Base-by-base conservation (phyloP, 1,140 invertebrate genomes). In the Gyrodactylus salaris region DNA sequence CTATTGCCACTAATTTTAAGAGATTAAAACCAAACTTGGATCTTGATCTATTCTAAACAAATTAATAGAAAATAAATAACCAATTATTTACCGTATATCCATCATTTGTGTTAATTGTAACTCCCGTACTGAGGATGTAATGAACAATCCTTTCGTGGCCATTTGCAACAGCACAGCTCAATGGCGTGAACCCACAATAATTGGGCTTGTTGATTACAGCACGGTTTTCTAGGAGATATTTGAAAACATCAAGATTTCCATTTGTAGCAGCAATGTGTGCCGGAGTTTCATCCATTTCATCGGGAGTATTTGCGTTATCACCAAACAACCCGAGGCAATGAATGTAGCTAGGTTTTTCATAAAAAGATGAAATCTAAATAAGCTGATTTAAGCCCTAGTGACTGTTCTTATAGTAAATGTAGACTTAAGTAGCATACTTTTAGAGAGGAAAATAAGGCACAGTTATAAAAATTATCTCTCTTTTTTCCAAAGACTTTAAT, bases 231-330 rank as follows among this genome's bases (percentile, higher is more conserved):
- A 54, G 34, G n/a, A 54, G 34, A 7, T 16, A 54, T n/a, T 54
- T 54, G 34, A 54, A 54, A n/a, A 54, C 7, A n/a, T 7, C 34
- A 16, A 54, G n/a, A 54, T 54, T 7, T 16, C 82, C 82, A 76
- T 77, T 77, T 74, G 79, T 79, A 24, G 81, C 80, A 70, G 82
- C 82, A 7, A 83, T 76, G 76, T 83, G 82, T n/a, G 83, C 72
- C 68, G 82, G 81, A n/a, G 82, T 83, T 75, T 82, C 78, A 75
- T 82, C 82, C 74, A 82, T 80, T 74, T 83, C 82, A 78, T 83
- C 83, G 74, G 82, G 83, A 69, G 77, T 78, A 71, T 80, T 79
- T 54, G 80, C 75, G 73, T 79, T 77, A 70, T 79, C 80, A 1
- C 77, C 78, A 74, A 16, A 7, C 34, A 54, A 54, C 7, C 7